phyloP scores from a whole-genome alignment of 2,797 vertebrate species.

The Hoplostethus mediterraneus region DNA sequence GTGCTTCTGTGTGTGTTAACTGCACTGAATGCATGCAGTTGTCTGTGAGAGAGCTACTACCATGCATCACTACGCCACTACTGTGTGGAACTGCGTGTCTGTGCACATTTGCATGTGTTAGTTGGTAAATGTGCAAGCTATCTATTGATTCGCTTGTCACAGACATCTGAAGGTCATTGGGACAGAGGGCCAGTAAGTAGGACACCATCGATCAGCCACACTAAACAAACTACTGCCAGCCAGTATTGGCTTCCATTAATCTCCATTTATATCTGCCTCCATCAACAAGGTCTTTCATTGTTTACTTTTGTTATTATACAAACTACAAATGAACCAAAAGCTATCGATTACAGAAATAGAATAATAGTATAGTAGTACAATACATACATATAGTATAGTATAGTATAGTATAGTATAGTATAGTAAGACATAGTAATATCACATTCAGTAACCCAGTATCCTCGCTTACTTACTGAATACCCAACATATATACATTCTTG shows the following conservation, averaged over 20 bases:
- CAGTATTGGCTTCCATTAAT: slow-evolving; percentile 19
- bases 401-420: no score
- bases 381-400: no score
- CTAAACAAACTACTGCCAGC: slow-evolving; percentile 30
- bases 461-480: slow-evolving; percentile 25
- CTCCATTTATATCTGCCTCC: background rate
- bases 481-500: slow-evolving; percentile 31
- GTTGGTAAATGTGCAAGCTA: slow-evolving; percentile 44
- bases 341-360: no score
- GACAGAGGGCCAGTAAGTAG: slow-evolving; percentile 67
- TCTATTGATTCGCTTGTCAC: slow-evolving; percentile 65
- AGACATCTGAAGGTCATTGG: slow-evolving; percentile 73
- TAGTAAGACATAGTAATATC: no score
- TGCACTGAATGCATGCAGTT: background rate
- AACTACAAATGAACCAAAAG: no score
- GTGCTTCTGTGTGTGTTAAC: background rate
- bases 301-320: slow-evolving; percentile 11
- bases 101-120: slow-evolving; percentile 33
- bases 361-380: no score
- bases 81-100: slow-evolving; percentile 8
- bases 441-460: slow-evolving; percentile 18
- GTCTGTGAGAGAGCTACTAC: background rate
- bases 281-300: background rate
- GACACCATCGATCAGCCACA: slow-evolving; percentile 64
- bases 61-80: background rate